Percentiles rank a stretch among this genome's conserved stretches.
Evolutionary conservation across 2,888 invertebrate species (phyloP).

Genomic region (Dendrolimus houi): DNA sequence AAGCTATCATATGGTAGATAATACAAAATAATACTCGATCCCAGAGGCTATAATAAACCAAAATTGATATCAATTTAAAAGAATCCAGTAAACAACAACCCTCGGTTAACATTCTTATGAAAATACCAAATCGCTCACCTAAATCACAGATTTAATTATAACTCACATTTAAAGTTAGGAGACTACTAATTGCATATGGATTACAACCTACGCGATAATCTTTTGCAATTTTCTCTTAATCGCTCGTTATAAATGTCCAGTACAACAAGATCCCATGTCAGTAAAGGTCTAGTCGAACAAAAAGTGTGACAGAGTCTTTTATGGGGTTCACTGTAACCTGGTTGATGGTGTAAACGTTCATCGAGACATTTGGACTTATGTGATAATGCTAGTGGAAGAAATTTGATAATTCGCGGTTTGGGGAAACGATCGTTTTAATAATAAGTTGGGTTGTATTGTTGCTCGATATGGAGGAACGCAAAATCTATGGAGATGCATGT

Average conservation of each 20-base stretch:
- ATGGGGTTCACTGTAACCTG: constrained; percentile 26
- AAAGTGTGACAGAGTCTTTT: constrained; percentile 24
- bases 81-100: neutral
- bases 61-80: neutral
- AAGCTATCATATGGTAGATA: too few relatives aligned
- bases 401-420: constrained; percentile 75
- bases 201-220: constrained; percentile 58
- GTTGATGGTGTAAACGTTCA: constrained; percentile 38
- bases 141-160: constrained; percentile 56
- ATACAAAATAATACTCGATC: neutral
- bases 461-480: constrained; percentile 17
- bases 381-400: constrained; percentile 69
- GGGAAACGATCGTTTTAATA: constrained; percentile 70
- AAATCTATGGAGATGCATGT: constrained; percentile 4
- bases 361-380: constrained; percentile 72
- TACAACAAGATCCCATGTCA: constrained; percentile 21
- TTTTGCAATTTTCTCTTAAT: constrained; percentile 72
- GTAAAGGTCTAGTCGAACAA: constrained; percentile 4
- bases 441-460: constrained; percentile 63
- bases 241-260: constrained; percentile 47
- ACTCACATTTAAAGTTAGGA: constrained; percentile 54
- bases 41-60: neutral
- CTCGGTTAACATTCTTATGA: constrained; percentile 7
- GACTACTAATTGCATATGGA: constrained; percentile 61
- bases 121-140: constrained; percentile 28